Base-by-base conservation (phyloP, 2,888 invertebrate genomes). In the Anaspis maculata region DNA sequence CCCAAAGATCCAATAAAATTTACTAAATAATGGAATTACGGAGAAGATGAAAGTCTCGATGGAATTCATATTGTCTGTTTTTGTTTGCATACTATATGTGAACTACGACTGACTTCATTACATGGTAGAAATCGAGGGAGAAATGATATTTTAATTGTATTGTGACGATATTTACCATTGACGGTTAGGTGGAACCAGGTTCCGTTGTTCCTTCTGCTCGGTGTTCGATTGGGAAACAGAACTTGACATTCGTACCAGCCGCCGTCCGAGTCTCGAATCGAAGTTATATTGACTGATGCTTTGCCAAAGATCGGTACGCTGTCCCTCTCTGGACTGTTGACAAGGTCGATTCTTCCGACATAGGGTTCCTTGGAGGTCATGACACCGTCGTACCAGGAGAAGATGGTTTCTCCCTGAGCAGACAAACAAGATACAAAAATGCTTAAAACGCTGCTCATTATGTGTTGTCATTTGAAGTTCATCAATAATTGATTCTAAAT, bases 241-340 rank as follows among this genome's bases (percentile, higher is more conserved):
- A 92, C 81, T 59, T 77, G 79, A 68, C 94, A 94, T 68, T 89
- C 86, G 68, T 88, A 94, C 77, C 88, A 86, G 47, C 92, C 94
- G 55, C 84, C 81, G 67, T 94, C 94, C 30, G 83, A 77, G 66
- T 89, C 89, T 43, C 86, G 74, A 51, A 92, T 87, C 47, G 85
- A 79, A 34, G 85, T 88, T 45, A 94, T 71, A 70, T 91, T 90
- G 51, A 90, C 77, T 48, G 84, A 79, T 48, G 81, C 84, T 47
- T 73, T 71, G 12, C 80, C 81, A 39, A 67, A 71, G 14, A 72
- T 69, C 39, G 77, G 77, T 29, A 71, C 24, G 10, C 2, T 12
- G 12, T 11, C 6, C 13, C 25, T 31, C 6, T 66, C 64, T 15
- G 62, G 62, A 24, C 59, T 57, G 35, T 68, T 72, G 30, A 85